Evolutionary conservation across 1,140 invertebrate species (phyloP).

Genomic region (Pseudomyrmex concolor): DNA sequence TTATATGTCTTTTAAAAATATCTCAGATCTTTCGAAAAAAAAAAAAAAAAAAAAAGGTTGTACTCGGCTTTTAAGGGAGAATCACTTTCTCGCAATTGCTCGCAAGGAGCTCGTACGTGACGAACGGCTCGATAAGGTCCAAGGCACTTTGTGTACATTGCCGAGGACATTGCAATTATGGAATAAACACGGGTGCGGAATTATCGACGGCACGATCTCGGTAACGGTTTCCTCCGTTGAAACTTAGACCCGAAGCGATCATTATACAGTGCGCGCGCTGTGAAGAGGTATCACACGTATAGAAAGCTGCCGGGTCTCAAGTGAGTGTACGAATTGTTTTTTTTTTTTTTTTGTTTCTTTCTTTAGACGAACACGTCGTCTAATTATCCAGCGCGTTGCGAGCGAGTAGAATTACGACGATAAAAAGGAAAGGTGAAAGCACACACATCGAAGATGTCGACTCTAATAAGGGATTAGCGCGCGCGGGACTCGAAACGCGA

Average conservation of each 20-base stretch:
- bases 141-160: background rate
- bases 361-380: conserved; percentile 19
- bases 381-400: conserved; percentile 30
- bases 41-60: background rate
- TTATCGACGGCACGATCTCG: conserved; percentile 14
- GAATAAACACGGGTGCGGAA: conserved; percentile 4
- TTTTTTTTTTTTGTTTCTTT: background rate
- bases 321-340: conserved; percentile 5
- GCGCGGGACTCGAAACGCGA: background rate
- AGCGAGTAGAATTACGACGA: conserved; percentile 18
- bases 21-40: too few relatives aligned
- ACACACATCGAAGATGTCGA: conserved; percentile 4
- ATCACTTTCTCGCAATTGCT: background rate
- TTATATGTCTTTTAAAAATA: background rate
- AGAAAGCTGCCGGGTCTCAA: conserved; percentile 35
- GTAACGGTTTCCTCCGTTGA: conserved; percentile 29
- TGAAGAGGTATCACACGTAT: background rate
- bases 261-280: conserved; percentile 1
- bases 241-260: background rate
- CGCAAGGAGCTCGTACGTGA: background rate
- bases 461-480: conserved; percentile 37
- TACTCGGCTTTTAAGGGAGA: background rate
- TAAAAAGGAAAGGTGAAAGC: conserved; percentile 53
- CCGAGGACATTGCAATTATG: conserved; percentile 10
- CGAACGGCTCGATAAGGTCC: background rate